Conservation (phyloP, 2,888 invertebrate species). For the Schizaphis graminum region DNA sequence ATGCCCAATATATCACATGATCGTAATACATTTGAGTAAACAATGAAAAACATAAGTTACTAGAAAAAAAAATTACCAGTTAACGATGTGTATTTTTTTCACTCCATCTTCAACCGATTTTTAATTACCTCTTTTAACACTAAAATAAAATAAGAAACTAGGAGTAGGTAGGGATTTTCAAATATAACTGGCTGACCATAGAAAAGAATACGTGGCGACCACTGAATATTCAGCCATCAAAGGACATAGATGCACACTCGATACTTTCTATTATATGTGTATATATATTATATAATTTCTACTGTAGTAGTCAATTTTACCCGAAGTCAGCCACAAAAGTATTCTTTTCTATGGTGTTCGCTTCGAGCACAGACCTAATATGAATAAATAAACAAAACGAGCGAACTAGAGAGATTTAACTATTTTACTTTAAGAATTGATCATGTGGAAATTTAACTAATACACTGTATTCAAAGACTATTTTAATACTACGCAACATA, state of each 20-base stretch:
- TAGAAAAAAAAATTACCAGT: not conserved
- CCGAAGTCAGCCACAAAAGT: no score
- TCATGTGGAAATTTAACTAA: slow-evolving; percentile 46
- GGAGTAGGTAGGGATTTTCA: not conserved
- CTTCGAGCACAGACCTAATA: slow-evolving; percentile 39
- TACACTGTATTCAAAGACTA: not conserved
- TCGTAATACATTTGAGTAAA: not conserved
- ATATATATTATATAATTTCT: no score
- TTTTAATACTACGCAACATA: not conserved
- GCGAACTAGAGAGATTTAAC: not conserved
- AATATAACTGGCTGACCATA: slow-evolving; percentile 41
- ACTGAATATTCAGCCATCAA: no score
- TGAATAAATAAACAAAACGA: slow-evolving; percentile 56
- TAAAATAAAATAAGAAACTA: not conserved
- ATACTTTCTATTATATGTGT: no score
- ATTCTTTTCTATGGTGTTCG: no score
- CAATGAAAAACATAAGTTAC: not conserved
- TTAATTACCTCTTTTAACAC: not conserved
- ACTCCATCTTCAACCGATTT: not conserved
- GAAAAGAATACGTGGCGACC: no score
- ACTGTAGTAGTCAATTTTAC: no score
- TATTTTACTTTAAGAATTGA: slow-evolving; percentile 30
- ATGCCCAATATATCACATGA: not conserved
- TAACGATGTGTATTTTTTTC: not conserved
- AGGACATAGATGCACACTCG: no score